phyloP scores from a whole-genome alignment of 1,140 invertebrate species.

The Cheumatopsyche charites region DNA sequence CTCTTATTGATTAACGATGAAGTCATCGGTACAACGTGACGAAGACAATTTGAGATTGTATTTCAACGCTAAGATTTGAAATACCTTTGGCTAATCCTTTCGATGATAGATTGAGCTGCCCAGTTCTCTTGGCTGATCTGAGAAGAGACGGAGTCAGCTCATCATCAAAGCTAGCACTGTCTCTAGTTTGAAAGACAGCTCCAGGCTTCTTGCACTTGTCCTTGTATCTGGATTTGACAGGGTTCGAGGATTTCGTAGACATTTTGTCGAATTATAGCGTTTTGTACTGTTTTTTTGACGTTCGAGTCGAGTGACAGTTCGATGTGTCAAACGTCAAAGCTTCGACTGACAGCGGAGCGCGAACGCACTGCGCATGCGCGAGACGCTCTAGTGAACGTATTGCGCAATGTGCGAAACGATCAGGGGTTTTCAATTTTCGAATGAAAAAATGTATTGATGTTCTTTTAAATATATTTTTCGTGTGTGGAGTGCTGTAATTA shows the following conservation, averaged over 20 bases:
- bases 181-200: constrained; percentile 72
- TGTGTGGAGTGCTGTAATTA: too few relatives aligned
- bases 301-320: not conserved
- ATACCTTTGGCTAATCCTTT: constrained; percentile 74
- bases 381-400: not conserved
- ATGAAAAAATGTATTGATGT: too few relatives aligned
- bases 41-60: too few relatives aligned
- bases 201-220: constrained; percentile 9
- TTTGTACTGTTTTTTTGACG: not conserved
- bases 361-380: constrained; percentile 8
- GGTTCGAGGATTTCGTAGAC: constrained; percentile 6
- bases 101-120: constrained; percentile 78
- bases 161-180: constrained; percentile 69
- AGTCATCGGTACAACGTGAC: too few relatives aligned
- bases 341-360: not conserved
- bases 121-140: constrained; percentile 77
- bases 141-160: constrained; percentile 72
- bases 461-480: too few relatives aligned
- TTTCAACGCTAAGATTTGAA: too few relatives aligned
- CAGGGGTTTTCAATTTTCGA: too few relatives aligned
- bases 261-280: constrained; percentile 5
- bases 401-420: not conserved
- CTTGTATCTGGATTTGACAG: constrained; percentile 16
- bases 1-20: too few relatives aligned
- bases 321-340: not conserved